These are phyloP conservation scores for Orchestes rusci DNA, from an alignment of 2,888 invertebrate species.

Conservation along the genomic window DNA sequence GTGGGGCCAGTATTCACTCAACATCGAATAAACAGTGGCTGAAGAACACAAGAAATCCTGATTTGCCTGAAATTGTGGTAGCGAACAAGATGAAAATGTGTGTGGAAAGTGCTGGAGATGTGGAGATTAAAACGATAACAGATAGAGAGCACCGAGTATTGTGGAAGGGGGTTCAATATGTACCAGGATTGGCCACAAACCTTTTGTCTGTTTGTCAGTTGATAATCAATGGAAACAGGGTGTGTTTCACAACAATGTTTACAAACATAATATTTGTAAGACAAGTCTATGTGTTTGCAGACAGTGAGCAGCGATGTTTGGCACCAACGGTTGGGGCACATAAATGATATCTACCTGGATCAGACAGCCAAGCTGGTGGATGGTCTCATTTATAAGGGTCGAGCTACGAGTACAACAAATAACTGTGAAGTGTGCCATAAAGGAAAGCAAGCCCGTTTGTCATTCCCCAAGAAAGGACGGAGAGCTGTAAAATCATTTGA, in stretches of 20 bases:
- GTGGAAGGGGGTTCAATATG: no score
- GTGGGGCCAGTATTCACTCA: conserved; percentile 25
- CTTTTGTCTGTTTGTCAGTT: no score
- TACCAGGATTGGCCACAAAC: no score
- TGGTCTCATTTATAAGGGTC: conserved; percentile 4
- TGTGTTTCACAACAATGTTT: conserved; percentile 13
- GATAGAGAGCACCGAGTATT: no score
- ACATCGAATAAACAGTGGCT: conserved; percentile 19
- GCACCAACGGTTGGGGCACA: conserved; percentile 20
- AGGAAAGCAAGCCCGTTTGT: conserved; percentile 30
- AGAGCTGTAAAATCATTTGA: conserved; percentile 17
- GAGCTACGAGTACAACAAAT: background rate
- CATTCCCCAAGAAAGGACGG: conserved; percentile 25
- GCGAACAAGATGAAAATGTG: conserved; percentile 1
- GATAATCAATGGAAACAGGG: conserved; percentile 25
- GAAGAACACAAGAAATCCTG: conserved; percentile 9
- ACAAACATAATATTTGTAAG: conserved; percentile 2
- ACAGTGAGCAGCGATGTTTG: conserved; percentile 7
- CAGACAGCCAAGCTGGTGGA: conserved; percentile 5
- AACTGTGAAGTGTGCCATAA: conserved; percentile 26
- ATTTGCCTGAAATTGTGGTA: conserved; percentile 11
- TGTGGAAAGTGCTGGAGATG: conserved; percentile 1
- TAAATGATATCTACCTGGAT: conserved; percentile 14
- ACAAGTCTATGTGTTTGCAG: background rate
- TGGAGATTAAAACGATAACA: no score